These are phyloP conservation scores for Schizaphis graminum DNA, from an alignment of 2,888 invertebrate genomes.

Conservation along the genomic window DNA sequence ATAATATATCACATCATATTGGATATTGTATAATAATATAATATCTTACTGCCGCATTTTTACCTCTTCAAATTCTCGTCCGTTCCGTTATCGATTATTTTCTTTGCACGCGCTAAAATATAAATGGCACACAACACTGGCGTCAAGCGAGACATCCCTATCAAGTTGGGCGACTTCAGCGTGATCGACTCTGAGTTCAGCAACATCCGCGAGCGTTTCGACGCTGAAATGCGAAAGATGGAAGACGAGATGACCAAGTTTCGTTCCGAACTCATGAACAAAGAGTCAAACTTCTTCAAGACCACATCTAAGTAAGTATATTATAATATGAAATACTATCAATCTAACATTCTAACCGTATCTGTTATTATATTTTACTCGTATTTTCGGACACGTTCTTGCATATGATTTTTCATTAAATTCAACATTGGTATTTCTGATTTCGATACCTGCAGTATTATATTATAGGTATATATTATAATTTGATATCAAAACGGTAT, in stretches of 20 bases:
- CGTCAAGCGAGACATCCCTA: slow-evolving; percentile 90
- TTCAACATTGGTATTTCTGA: neutral
- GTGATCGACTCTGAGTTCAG: slow-evolving; percentile 97
- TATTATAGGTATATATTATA: neutral
- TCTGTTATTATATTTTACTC: neutral
- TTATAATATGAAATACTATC: neutral
- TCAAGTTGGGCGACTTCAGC: slow-evolving; percentile 93
- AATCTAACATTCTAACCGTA: neutral
- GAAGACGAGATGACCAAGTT: slow-evolving; percentile 98
- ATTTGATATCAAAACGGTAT: neutral
- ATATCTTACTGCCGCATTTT: neutral
- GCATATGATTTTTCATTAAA: neutral
- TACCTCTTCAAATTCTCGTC: neutral
- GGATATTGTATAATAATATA: neutral
- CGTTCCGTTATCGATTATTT: slow-evolving; percentile 7
- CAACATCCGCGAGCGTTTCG: slow-evolving; percentile 94
- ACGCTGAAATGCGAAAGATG: slow-evolving; percentile 98
- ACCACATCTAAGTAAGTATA: slow-evolving; percentile 83
- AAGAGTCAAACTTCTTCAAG: slow-evolving; percentile 92
- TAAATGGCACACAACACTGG: slow-evolving; percentile 74
- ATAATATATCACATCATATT: neutral
- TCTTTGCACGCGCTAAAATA: slow-evolving; percentile 69
- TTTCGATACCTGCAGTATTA: neutral
- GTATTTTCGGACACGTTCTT: neutral
- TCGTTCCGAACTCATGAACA: slow-evolving; percentile 91